Conservation (phyloP, 35 echinoderm and acorn worm genomes). For the Holothuria glaberrima region DNA sequence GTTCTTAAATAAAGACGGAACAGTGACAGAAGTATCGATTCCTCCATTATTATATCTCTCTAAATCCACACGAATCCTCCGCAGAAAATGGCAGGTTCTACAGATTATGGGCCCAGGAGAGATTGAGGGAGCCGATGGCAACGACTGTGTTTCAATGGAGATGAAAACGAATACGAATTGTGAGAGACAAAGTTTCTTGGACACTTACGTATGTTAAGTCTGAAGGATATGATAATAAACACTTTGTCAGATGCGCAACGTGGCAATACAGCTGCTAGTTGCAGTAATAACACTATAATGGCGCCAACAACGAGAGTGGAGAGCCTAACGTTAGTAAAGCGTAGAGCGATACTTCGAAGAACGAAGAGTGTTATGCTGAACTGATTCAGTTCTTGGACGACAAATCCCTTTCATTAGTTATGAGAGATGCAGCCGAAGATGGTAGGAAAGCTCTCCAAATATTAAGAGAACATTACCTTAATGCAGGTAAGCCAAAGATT, state of each 20-base stretch:
- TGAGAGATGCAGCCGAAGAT: constrained; percentile 29
- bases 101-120: too few species aligned
- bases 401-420: constrained; percentile 41
- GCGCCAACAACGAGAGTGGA: neutral
- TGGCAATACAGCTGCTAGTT: neutral
- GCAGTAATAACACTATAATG: too few species aligned
- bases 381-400: constrained; percentile 58
- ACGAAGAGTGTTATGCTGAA: constrained; percentile 59
- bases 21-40: too few species aligned
- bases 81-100: too few species aligned
- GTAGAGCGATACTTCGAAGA: neutral
- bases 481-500: constrained; percentile 36
- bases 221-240: neutral
- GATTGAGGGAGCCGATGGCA: constrained; percentile 21
- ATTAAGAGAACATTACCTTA: constrained; percentile 43
- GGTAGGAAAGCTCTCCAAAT: too few species aligned
- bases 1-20: too few species aligned
- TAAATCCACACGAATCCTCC: too few species aligned
- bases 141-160: constrained; percentile 14
- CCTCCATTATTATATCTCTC: too few species aligned
- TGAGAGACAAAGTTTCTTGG: constrained; percentile 18
- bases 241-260: neutral
- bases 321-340: constrained; percentile 31
- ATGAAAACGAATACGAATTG: constrained; percentile 37
- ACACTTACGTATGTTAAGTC: neutral